Percentiles rank a stretch among this genome's conserved stretches.
Evolutionary conservation across 1,140 invertebrate species (phyloP).

Genomic region (Drosophila sp.): DNA sequence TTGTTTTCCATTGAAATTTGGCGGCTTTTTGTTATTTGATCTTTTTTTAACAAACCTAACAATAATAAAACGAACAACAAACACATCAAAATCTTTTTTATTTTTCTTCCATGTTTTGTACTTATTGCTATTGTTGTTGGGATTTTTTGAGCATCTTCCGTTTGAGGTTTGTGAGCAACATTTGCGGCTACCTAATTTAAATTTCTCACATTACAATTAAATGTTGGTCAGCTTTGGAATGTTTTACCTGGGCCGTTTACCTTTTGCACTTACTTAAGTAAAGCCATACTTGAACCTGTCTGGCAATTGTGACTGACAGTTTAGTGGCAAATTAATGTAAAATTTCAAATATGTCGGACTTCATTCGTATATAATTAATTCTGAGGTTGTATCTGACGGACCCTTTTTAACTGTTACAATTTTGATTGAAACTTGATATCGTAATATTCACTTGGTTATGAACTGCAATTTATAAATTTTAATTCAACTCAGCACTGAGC

Average conservation of each 20-base stretch:
- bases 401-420: conserved; percentile 36
- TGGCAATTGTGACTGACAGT: conserved; percentile 58
- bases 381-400: conserved; percentile 58
- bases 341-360: conserved; percentile 66
- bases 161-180: conserved; percentile 66
- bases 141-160: conserved; percentile 69
- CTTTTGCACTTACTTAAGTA: conserved; percentile 37
- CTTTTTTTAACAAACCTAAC: conserved; percentile 67
- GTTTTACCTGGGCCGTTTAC: conserved; percentile 58
- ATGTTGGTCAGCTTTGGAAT: conserved; percentile 51
- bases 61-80: no score
- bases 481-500: no score
- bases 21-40: conserved; percentile 79
- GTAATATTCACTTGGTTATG: no score
- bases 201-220: conserved; percentile 83
- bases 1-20: conserved; percentile 81
- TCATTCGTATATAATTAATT: conserved; percentile 67
- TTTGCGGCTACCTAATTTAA: conserved; percentile 80
- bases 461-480: no score
- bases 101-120: conserved; percentile 67
- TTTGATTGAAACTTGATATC: no score
- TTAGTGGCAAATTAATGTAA: conserved; percentile 80
- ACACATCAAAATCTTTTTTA: conserved; percentile 69
- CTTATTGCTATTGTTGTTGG: conserved; percentile 18
- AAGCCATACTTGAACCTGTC: conserved; percentile 11